Evolutionary conservation across 2,888 invertebrate species (phyloP).

Genomic region (Chymomyza procnemis): DNA sequence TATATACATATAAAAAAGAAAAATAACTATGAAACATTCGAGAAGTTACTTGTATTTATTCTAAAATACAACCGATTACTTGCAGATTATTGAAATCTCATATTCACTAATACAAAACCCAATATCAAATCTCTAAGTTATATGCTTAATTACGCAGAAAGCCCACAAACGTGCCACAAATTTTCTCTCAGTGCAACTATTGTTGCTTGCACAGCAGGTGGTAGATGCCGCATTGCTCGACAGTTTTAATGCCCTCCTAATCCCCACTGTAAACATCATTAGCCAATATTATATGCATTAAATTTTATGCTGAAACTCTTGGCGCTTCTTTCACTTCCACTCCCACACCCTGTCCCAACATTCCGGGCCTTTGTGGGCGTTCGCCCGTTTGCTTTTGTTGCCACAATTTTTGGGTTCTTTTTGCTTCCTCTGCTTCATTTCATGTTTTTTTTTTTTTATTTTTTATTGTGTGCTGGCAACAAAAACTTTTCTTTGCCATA

Average conservation of each 20-base stretch:
- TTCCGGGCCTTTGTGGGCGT: conserved; percentile 10
- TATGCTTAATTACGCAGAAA: too few species aligned
- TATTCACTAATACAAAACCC: too few species aligned
- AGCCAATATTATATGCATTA: conserved; percentile 79
- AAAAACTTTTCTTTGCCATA: conserved; percentile 62
- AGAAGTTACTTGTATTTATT: too few species aligned
- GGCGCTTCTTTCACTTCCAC: neutral
- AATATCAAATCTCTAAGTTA: too few species aligned
- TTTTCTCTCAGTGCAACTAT: neutral
- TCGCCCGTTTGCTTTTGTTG: conserved; percentile 7
- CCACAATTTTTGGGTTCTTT: neutral
- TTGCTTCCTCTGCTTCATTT: neutral
- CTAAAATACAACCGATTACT: too few species aligned
- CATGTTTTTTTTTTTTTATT: neutral
- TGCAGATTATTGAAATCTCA: too few species aligned
- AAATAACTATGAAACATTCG: too few species aligned
- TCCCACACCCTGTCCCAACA: conserved; percentile 3
- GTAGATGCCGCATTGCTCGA: conserved; percentile 65
- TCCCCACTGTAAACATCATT: conserved; percentile 78
- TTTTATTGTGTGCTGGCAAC: conserved; percentile 43
- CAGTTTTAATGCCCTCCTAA: conserved; percentile 76
- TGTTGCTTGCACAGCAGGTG: conserved; percentile 62
- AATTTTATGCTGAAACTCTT: conserved; percentile 75
- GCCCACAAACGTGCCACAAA: too few species aligned
- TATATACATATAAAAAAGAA: too few species aligned